A percentile compares a stretch with the other conserved stretches of the same genome.
Evolutionary conservation across 2,797 vertebrate genomes (phyloP).

Genomic region (Natrix natrix): DNA sequence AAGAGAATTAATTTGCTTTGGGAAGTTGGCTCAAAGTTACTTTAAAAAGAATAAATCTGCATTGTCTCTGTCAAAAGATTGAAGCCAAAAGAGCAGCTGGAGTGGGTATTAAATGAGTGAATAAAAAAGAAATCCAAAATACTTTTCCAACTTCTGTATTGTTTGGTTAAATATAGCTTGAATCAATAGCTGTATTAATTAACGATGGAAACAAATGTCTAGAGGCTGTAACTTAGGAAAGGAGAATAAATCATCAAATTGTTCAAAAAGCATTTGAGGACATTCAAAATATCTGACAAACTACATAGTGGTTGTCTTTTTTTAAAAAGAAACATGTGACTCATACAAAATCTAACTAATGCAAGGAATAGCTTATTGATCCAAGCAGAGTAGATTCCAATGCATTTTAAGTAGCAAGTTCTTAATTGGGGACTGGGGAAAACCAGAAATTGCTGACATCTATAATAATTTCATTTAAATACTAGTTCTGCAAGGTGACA

Average conservation of each 20-base stretch:
- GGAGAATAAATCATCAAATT: conserved; percentile 37
- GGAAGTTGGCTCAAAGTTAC: conserved; percentile 18
- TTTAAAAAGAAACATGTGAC: background rate
- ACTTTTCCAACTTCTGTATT: conserved; percentile 4
- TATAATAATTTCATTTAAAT: background rate
- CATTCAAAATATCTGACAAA: conserved; percentile 44
- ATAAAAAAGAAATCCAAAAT: conserved; percentile 37
- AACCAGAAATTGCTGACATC: background rate
- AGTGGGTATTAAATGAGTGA: background rate
- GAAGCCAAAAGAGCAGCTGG: conserved; percentile 20
- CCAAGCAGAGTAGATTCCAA: background rate
- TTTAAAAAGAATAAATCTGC: conserved; percentile 4
- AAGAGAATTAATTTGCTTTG: conserved; percentile 17
- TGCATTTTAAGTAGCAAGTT: background rate
- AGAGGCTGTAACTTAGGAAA: background rate
- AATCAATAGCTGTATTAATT: conserved; percentile 6
- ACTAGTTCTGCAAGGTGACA: background rate
- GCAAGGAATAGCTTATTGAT: background rate
- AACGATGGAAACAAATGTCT: conserved; percentile 10
- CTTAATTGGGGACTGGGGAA: background rate
- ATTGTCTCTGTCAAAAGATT: conserved; percentile 8
- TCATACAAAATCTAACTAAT: background rate
- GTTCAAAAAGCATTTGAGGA: conserved; percentile 38
- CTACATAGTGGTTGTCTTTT: background rate
- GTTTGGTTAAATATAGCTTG: background rate